Percentiles rank a stretch among this genome's conserved stretches.
These are phyloP conservation scores for Arctocebus calabarensis DNA, from an alignment of 2,797 vertebrate species.

Conservation along the genomic window DNA sequence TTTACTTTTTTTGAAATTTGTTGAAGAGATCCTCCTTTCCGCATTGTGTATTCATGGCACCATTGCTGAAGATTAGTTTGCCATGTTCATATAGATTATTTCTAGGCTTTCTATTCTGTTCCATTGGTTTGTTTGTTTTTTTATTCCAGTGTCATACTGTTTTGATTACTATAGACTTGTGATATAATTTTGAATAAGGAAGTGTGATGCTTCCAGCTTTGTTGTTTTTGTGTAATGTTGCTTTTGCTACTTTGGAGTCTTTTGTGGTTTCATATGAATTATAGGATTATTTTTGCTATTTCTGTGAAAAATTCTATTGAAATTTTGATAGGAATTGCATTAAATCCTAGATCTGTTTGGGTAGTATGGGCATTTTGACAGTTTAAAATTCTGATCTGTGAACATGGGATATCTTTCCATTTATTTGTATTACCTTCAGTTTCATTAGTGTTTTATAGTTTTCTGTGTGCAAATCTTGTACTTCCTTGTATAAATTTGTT, in stretches of 20 bases:
- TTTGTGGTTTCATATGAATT: background rate
- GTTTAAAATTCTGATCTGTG: background rate
- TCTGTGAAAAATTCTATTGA: background rate
- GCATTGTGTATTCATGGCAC: background rate
- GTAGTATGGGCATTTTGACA: background rate
- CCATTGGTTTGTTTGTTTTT: background rate
- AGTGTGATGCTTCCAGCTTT: background rate
- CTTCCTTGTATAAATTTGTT: background rate
- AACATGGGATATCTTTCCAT: background rate
- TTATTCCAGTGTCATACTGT: background rate
- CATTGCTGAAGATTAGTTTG: background rate
- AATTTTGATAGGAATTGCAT: background rate
- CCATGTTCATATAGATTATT: background rate
- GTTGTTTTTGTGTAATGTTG: background rate
- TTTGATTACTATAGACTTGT: slow-evolving; percentile 19
- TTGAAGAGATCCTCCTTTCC: background rate
- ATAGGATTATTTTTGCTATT: background rate
- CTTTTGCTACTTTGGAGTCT: background rate
- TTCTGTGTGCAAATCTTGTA: background rate
- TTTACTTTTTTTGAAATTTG: background rate
- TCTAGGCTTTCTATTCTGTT: background rate
- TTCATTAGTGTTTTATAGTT: background rate
- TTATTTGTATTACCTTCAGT: background rate
- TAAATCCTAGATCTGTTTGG: background rate
- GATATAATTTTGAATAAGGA: background rate